Base-by-base conservation (phyloP, 2,888 invertebrate genomes). In the Bombylius major region DNA sequence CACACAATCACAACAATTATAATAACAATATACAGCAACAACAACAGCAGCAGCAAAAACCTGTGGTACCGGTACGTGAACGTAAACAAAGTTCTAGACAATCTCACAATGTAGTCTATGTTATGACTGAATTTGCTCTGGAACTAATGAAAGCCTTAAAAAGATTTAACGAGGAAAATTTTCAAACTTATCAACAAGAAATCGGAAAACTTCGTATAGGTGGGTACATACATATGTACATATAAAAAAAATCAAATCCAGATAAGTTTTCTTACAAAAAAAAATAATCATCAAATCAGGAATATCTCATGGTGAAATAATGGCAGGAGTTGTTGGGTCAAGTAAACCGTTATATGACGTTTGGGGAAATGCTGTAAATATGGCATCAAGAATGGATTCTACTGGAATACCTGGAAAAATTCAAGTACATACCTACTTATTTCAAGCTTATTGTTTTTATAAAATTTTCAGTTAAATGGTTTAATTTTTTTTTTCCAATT, bases 281-380 rank as follows among this genome's bases (percentile, higher is more conserved):
- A 23, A 23, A 23, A 46, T 12, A 23, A 23, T 23, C 23, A 1
- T 23, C 23, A 23, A 23, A 23, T 23, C 23, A 55, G 55, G 96
- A 59, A 88, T 97, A 66, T 89, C 89, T 44, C 86, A 90, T 66
- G 96, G 96, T 0, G 84, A 88, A 63, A 86, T 95, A 7, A 90
- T 93, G 60, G 95, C 96, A 0, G 96, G 96, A 5, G 95, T 97
- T 0, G 92, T 96, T 5, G 96, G 95, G 1, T 89, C 91, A 0
- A 84, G 89, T 59, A 96, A 96, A 69, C 96, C 96, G 0, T 79
- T 94, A 50, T 96, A 95, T 70, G 96, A 97, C 70, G 93, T 96
- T 66, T 97, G 96, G 95, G 96, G 96, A 0, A 89, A 96, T 72
- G 88, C 95, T 0, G 96, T 96, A 0, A 97, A 97, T 73, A 88